Evolutionary conservation across 2,113 vertebrate genomes (phyloP).

Genomic region (Sylvia atricapilla): DNA sequence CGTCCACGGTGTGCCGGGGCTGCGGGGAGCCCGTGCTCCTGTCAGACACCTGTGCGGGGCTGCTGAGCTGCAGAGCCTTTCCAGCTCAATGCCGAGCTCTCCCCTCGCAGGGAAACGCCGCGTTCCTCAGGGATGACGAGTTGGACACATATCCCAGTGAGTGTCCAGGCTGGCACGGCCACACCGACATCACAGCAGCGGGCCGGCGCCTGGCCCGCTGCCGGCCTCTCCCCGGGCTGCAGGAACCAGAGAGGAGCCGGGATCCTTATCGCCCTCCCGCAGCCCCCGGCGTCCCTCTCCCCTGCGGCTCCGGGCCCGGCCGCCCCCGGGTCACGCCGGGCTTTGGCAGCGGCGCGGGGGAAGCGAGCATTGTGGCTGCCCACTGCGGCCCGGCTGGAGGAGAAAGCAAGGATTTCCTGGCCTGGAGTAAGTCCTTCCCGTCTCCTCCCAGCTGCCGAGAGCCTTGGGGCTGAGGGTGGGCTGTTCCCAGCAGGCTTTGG

Average conservation of each 20-base stretch:
- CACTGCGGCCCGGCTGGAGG: conserved; percentile 28
- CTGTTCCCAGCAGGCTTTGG: background rate
- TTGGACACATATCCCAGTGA: accelerated
- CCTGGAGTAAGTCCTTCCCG: conserved; percentile 46
- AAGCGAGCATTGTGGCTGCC: conserved; percentile 63
- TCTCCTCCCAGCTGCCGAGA: background rate
- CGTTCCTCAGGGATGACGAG: background rate
- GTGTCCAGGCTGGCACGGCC: background rate
- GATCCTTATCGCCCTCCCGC: background rate
- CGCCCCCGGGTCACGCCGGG: background rate
- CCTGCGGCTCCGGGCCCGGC: background rate
- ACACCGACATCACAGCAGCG: accelerated
- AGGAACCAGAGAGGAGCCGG: background rate
- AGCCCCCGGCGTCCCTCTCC: background rate
- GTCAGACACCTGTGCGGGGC: accelerated
- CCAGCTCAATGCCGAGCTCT: background rate
- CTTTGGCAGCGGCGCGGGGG: background rate
- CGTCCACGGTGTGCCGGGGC: accelerated
- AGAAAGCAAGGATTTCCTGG: conserved; percentile 69
- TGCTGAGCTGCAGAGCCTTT: background rate
- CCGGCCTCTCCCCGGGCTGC: background rate
- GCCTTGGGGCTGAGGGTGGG: background rate
- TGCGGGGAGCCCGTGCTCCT: accelerated
- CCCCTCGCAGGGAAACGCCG: background rate
- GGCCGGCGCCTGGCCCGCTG: background rate